Evolutionary conservation across 2,797 vertebrate species (phyloP).

Genomic region (Acipenser oxyrinchus): DNA sequence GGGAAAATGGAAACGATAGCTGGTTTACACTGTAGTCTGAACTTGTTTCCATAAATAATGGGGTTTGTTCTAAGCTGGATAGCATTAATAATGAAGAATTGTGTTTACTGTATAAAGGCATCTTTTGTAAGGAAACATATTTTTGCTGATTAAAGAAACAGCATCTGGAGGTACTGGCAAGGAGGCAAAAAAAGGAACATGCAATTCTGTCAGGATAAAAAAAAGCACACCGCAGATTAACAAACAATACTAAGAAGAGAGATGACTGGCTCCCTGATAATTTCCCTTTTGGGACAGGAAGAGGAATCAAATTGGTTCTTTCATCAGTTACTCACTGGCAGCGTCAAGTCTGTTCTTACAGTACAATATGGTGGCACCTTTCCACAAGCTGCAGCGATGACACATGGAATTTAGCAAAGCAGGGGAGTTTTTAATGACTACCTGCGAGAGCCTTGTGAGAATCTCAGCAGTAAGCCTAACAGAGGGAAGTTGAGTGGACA

Average conservation of each 20-base stretch:
- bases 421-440: background rate
- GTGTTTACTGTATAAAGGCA: background rate
- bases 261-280: background rate
- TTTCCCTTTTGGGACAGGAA: background rate
- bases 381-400: background rate
- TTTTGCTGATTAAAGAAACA: background rate
- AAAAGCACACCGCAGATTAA: background rate
- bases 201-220: background rate
- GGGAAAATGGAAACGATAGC: too few relatives aligned
- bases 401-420: background rate
- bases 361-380: background rate
- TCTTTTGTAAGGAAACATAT: background rate
- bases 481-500: too few relatives aligned
- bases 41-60: too few relatives aligned
- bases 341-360: background rate
- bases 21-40: too few relatives aligned
- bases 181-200: background rate
- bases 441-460: background rate
- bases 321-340: background rate
- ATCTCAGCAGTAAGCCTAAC: too few relatives aligned
- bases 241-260: background rate
- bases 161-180: background rate
- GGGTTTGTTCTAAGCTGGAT: too few relatives aligned
- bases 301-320: background rate
- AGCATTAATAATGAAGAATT: background rate